A percentile compares a stretch with the other conserved stretches of the same genome.
These are phyloP conservation scores for Ectemnius continuus DNA, from an alignment of 2,888 invertebrate genomes.

Conservation along the genomic window DNA sequence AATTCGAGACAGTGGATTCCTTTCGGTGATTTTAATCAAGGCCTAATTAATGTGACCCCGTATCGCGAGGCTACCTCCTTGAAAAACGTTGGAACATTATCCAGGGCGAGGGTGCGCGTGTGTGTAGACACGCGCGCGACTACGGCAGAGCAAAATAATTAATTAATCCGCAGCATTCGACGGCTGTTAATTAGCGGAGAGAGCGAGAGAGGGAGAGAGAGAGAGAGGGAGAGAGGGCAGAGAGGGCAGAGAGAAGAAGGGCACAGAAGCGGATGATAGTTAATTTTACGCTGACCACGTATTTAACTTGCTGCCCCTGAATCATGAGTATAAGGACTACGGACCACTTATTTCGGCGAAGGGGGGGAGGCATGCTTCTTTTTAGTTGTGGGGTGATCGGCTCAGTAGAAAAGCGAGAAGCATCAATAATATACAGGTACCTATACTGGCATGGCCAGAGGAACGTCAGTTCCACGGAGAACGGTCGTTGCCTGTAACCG, in stretches of 20 bases:
- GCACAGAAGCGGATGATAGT: slow-evolving; percentile 26
- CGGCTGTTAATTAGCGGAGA: slow-evolving; percentile 43
- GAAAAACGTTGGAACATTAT: slow-evolving; percentile 14
- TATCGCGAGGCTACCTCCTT: neutral
- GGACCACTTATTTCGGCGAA: neutral
- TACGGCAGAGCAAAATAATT: slow-evolving; percentile 37
- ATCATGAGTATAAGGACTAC: neutral
- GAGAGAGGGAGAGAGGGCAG: neutral
- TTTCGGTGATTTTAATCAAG: slow-evolving; percentile 1
- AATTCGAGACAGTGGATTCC: neutral
- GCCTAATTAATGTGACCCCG: slow-evolving; percentile 13
- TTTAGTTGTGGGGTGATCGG: neutral
- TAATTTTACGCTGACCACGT: slow-evolving; percentile 35
- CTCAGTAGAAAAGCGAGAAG: slow-evolving; percentile 50
- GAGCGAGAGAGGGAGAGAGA: neutral
- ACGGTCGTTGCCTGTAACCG: slow-evolving; percentile 68
- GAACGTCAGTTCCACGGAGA: slow-evolving; percentile 57
- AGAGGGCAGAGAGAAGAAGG: neutral
- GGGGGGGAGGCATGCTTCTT: neutral
- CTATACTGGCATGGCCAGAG: slow-evolving; percentile 51
- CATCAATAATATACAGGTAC: slow-evolving; percentile 54
- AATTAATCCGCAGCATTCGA: slow-evolving; percentile 41
- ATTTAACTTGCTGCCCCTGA: neutral
- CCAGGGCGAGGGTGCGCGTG: too few relatives aligned
- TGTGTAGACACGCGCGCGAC: neutral